A percentile compares a stretch with the other conserved stretches of the same genome.
phyloP scores from a whole-genome alignment of 2,113 vertebrate genomes.

The human (Homo sapiens) region DNA sequence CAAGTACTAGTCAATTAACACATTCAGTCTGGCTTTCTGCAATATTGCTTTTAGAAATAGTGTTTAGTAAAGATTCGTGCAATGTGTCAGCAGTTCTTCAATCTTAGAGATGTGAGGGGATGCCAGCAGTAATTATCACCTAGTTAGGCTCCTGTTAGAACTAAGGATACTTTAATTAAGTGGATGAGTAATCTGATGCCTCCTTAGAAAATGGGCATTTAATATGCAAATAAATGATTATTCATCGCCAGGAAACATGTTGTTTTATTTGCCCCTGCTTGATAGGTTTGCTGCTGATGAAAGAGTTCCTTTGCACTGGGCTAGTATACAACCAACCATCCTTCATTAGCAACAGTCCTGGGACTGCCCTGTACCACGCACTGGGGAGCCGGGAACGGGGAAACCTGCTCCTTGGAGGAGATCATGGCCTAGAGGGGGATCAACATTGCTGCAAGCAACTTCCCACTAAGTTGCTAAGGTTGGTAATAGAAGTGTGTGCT shows the following conservation, averaged over 20 bases:
- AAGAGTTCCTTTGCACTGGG: not conserved
- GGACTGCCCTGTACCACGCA: not conserved
- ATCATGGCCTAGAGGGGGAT: not conserved
- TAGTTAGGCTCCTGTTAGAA: not conserved
- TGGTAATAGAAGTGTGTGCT: fast-evolving
- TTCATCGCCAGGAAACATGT: not conserved
- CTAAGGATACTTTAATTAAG: conserved; percentile 15
- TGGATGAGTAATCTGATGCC: not conserved
- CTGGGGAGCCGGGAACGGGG: too few relatives aligned
- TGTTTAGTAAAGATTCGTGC: not conserved
- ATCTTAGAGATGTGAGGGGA: not conserved
- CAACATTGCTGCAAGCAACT: not conserved
- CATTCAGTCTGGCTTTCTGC: not conserved
- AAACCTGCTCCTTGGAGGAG: not conserved
- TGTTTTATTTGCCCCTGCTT: not conserved
- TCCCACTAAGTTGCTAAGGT: too few relatives aligned
- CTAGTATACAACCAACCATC: fast-evolving
- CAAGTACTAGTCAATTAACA: not conserved
- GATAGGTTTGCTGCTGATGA: not conserved
- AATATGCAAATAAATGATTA: not conserved
- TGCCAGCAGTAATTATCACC: not conserved
- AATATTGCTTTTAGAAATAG: not conserved
- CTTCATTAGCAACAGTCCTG: not conserved
- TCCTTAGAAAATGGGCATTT: not conserved
- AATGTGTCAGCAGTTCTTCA: not conserved